Evolutionary conservation across 2,888 invertebrate genomes (phyloP), one percentile per base, ranked within the genome.

Genomic region (Noctua janthina): DNA sequence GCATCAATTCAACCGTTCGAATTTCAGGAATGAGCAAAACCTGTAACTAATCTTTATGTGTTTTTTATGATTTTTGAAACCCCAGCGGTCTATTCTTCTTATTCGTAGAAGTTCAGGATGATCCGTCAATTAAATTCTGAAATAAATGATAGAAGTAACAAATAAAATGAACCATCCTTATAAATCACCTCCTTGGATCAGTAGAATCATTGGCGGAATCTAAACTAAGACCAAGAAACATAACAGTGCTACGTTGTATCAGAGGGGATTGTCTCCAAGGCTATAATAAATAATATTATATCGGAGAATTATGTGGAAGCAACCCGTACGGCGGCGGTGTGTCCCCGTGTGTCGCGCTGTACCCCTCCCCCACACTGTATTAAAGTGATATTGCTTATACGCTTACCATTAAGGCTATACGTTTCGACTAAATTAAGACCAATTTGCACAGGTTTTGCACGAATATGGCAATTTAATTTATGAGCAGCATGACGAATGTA

Each of bases 391-490:
- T 95, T 95, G 94, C 94, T 95, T 94, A 95, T 93, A 95, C 91
- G 93, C 93, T 96, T 93, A 95, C 92, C 93, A 95, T 96, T 95
- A 95, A 93, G 92, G 94, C 93, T 94, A 94, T 95, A 96, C 94
- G 93, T 96, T 95, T 95, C 94, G 91, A 94, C 94, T 94, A 94
- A 96, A 96, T 96, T 96, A 96, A 96, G 94, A 95, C 93, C 95
- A 96, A 96, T 96, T 96, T 96, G 95, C 93, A 93, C 92, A 94
- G 95, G 95, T 95, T 96, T 95, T 94, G 93, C 93, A 88, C 91
- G 91, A 94, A 94, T 94, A 95, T 94, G 95, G 92, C 94, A 95
- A 95, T 95, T 95, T 94, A 95, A 96, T 96, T 94, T 94, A 94
- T 92, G 93, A 93, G 93, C 92, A 91, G 92, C 92, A 92, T 94